A percentile compares a stretch with the other conserved stretches of the same genome.
Conservation (phyloP, 2,113 vertebrate species). For the Sphaerodactylus townsendi region DNA sequence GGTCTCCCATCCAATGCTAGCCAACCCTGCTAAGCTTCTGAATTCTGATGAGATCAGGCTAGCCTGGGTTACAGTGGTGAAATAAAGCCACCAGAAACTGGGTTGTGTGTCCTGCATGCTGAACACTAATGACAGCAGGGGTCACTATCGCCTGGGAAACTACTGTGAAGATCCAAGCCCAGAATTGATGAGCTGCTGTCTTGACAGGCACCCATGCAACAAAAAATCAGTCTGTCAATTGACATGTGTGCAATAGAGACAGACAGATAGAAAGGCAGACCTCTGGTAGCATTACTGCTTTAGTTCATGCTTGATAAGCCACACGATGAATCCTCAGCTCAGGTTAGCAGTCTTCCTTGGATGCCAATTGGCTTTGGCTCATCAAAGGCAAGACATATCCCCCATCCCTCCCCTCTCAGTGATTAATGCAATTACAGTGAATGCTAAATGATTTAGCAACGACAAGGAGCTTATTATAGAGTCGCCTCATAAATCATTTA, state of each 20-base stretch:
- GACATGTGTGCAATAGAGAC: no score
- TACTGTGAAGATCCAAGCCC: background rate
- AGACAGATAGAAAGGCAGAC: no score
- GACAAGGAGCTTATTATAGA: background rate
- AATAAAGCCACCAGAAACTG: background rate
- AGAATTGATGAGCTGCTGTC: no score
- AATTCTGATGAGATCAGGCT: no score
- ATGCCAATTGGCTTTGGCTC: background rate
- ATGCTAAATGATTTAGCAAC: slow-evolving; percentile 11
- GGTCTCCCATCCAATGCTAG: no score
- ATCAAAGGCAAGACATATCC: background rate
- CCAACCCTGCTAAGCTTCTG: no score
- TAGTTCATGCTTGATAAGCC: no score
- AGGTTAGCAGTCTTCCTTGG: background rate
- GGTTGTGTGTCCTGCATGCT: no score
- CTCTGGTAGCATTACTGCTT: background rate
- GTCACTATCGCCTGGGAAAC: background rate
- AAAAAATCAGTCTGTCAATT: background rate
- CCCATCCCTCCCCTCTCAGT: background rate
- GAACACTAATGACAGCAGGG: no score
- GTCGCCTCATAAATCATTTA: background rate
- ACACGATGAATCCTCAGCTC: background rate
- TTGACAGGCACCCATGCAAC: background rate
- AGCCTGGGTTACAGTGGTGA: background rate
- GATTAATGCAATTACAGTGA: slow-evolving; percentile 24